Evolutionary conservation across 1,140 invertebrate species (phyloP), one percentile per base, ranked within the genome.

Genomic region (Vollenhovia emeryi): DNA sequence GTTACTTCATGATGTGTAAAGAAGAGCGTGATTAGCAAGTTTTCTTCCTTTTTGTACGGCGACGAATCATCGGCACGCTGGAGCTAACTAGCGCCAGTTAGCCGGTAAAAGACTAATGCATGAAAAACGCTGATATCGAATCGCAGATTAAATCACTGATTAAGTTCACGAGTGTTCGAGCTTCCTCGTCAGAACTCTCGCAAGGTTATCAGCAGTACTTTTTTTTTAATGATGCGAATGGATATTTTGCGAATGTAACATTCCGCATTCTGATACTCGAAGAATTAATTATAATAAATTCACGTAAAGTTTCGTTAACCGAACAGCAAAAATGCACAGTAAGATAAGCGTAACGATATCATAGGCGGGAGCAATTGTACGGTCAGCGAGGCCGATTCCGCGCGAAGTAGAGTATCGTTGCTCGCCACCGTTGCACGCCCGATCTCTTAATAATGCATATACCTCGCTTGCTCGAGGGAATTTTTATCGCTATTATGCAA

Each of bases 81-180:
- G 5, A 36, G n/a, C 76, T 78, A 60, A 79, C 68, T 79, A 64
- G 13, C 1, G 11, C 3, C 9, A 36, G 50, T 68, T 21, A 68
- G 21, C 15, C 5, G 33, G 66, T 78, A 21, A 78, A 36, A 78
- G n/a, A 40, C 9, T 21, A 33, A 50, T 64, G 33, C 7, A 5
- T 33, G 0, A 36, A 64, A 50, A 66, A 21, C 40, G 21, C 50
- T 68, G 24, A 62, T 18, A 48, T 52, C 55, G 9, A 50, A 78
- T 52, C 13, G 18, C 27, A 52, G n/a, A 62, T 62, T 9, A 62
- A 62, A 62, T 62, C 3, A 3, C 6, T 48, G 30, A 33, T 48
- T 13, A 36, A 64, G 13, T 78, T 33, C 11, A 30, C 21, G 13
- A 40, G 18, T 27, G 43, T 43, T 3, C 13, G 24, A 43, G 27